phyloP scores from a whole-genome alignment of 2,888 invertebrate genomes.

The Mycogona germanica region DNA sequence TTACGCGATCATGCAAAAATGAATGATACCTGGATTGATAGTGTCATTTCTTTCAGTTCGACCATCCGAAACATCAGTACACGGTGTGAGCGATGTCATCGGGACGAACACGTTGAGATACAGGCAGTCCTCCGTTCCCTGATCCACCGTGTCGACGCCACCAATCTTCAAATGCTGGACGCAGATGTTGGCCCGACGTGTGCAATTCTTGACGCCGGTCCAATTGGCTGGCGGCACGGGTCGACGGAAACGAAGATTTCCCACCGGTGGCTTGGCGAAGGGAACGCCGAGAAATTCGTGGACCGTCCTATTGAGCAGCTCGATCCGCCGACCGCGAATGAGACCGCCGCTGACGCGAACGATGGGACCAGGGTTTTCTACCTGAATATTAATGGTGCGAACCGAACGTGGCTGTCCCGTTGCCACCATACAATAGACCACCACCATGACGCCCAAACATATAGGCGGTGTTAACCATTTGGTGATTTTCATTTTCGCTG shows the following conservation, averaged over 20 bases:
- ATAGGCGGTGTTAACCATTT: too few relatives aligned
- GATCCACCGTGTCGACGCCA: constrained; percentile 96
- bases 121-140: constrained; percentile 88
- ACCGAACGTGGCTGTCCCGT: too few relatives aligned
- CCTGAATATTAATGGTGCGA: too few relatives aligned
- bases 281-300: constrained; percentile 82
- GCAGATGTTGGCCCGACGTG: constrained; percentile 69
- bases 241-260: constrained; percentile 62
- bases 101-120: constrained; percentile 40
- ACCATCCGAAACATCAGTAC: too few relatives aligned
- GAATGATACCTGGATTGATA: too few relatives aligned
- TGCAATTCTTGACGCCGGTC: constrained; percentile 74
- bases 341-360: constrained; percentile 72
- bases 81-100: too few relatives aligned
- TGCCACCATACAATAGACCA: too few relatives aligned
- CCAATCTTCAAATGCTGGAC: constrained; percentile 80
- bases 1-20: too few relatives aligned
- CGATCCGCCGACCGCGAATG: constrained; percentile 64
- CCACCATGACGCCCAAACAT: too few relatives aligned
- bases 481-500: too few relatives aligned
- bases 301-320: constrained; percentile 70
- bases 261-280: constrained; percentile 79
- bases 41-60: too few relatives aligned
- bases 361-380: too few relatives aligned
- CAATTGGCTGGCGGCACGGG: constrained; percentile 77